A percentile compares a stretch with the other conserved stretches of the same genome.
These are phyloP conservation scores for Caracal caracal DNA, from an alignment of 2,113 vertebrate species.

Conservation along the genomic window DNA sequence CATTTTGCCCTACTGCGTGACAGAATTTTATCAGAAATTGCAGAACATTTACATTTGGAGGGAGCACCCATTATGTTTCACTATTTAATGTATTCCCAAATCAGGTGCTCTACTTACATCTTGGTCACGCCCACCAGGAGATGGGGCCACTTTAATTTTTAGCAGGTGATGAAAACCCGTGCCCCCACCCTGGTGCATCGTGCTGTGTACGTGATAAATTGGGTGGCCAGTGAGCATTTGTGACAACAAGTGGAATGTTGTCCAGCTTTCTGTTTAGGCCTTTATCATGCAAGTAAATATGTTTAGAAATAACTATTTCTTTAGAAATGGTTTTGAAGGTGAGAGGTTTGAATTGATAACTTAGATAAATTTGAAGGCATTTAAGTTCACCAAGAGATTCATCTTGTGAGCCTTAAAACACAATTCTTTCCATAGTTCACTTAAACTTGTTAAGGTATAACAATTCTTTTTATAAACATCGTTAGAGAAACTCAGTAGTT, in stretches of 20 bases:
- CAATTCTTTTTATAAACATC: constrained; percentile 27
- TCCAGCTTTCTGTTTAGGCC: neutral
- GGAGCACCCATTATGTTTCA: neutral
- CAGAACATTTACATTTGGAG: neutral
- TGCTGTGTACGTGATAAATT: neutral
- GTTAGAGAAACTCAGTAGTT: constrained; percentile 7
- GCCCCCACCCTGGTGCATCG: neutral
- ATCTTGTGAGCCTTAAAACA: constrained; percentile 28
- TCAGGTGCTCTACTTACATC: neutral
- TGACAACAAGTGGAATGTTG: neutral
- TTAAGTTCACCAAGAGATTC: constrained; percentile 34
- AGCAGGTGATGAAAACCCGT: neutral
- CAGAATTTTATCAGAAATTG: constrained; percentile 3
- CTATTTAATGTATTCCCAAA: neutral
- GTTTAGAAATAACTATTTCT: constrained; percentile 6
- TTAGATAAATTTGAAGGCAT: neutral
- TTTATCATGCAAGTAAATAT: constrained; percentile 18
- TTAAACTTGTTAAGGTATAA: constrained; percentile 29
- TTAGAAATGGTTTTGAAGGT: neutral
- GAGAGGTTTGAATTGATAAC: neutral
- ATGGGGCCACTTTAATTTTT: neutral
- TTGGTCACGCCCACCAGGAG: neutral
- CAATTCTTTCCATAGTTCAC: neutral
- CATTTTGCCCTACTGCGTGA: neutral
- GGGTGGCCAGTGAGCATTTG: neutral